A percentile compares a stretch with the other conserved stretches of the same genome.
Conservation (phyloP, 2,888 invertebrate genomes). For the Macroteleia sp. region DNA sequence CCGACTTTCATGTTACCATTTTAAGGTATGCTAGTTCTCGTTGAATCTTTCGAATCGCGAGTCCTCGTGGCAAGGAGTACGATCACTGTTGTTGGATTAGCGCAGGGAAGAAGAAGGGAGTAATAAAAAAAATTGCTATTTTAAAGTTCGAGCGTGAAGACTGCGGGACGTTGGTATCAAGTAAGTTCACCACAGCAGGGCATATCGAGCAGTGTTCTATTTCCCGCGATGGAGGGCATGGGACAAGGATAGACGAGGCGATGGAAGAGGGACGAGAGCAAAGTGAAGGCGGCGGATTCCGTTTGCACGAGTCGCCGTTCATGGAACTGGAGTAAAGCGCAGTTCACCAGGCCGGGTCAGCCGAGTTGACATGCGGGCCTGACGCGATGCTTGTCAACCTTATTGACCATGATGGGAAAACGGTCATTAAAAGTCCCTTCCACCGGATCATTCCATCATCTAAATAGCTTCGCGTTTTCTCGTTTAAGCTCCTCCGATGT, state of each 20-base stretch:
- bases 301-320: conserved; percentile 70
- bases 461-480: conserved; percentile 1
- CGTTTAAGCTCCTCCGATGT: neutral
- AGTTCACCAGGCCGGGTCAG: conserved; percentile 81
- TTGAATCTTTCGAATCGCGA: conserved; percentile 21
- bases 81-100: conserved; percentile 25
- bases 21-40: conserved; percentile 11
- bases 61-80: conserved; percentile 20
- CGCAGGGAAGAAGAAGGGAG: neutral
- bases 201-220: conserved; percentile 78
- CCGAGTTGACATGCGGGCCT: conserved; percentile 52
- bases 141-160: neutral
- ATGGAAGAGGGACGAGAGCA: conserved; percentile 54
- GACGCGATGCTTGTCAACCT: conserved; percentile 59
- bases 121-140: conserved; percentile 7
- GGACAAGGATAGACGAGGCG: conserved; percentile 48
- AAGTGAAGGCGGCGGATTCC: conserved; percentile 69
- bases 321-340: conserved; percentile 73
- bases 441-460: conserved; percentile 3
- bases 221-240: conserved; percentile 74
- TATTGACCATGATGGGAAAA: conserved; percentile 58
- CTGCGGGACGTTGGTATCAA: conserved; percentile 40
- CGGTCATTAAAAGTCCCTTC: conserved; percentile 26
- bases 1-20: conserved; percentile 25
- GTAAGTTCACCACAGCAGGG: conserved; percentile 67